These are phyloP conservation scores for Drosophila sproati DNA, from an alignment of 1,140 invertebrate genomes.

Conservation along the genomic window DNA sequence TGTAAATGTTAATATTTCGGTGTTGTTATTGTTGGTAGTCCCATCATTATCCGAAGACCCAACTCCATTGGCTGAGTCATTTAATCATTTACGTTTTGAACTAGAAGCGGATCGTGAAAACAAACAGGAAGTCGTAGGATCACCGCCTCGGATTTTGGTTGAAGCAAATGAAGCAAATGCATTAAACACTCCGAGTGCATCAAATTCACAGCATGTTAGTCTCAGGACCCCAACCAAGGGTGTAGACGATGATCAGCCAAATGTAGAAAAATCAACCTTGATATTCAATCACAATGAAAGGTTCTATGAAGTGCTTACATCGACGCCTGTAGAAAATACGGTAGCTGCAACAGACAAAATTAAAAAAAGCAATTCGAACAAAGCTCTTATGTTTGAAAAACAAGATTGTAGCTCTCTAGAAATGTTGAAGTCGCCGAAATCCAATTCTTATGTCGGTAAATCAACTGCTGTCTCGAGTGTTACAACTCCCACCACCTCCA, in stretches of 20 bases:
- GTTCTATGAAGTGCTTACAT: conserved; percentile 66
- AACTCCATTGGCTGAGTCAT: conserved; percentile 83
- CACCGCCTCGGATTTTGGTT: conserved; percentile 12
- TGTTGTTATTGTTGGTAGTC: conserved; percentile 61
- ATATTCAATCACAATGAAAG: conserved; percentile 16
- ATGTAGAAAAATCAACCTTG: conserved; percentile 11
- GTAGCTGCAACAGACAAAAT: conserved; percentile 7
- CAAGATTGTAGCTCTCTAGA: conserved; percentile 26
- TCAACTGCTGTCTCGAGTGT: conserved; percentile 13
- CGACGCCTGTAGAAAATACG: conserved; percentile 56
- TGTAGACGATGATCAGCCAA: conserved; percentile 3
- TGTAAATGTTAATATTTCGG: conserved; percentile 30
- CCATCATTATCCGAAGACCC: conserved; percentile 84
- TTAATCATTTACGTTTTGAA: conserved; percentile 83
- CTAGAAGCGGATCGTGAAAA: conserved; percentile 70
- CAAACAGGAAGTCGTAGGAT: conserved; percentile 1
- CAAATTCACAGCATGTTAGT: conserved; percentile 22
- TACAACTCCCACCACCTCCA: conserved; percentile 9
- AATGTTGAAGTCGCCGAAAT: neutral
- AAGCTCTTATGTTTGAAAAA: conserved; percentile 56
- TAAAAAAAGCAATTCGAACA: conserved; percentile 38
- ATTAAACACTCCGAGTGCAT: conserved; percentile 67
- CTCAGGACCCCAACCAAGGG: conserved; percentile 49
- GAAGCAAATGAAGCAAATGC: conserved; percentile 57
- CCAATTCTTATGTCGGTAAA: conserved; percentile 20